Evolutionary conservation across 2,113 vertebrate genomes (phyloP).

Genomic region (Oostethus manadensis): DNA sequence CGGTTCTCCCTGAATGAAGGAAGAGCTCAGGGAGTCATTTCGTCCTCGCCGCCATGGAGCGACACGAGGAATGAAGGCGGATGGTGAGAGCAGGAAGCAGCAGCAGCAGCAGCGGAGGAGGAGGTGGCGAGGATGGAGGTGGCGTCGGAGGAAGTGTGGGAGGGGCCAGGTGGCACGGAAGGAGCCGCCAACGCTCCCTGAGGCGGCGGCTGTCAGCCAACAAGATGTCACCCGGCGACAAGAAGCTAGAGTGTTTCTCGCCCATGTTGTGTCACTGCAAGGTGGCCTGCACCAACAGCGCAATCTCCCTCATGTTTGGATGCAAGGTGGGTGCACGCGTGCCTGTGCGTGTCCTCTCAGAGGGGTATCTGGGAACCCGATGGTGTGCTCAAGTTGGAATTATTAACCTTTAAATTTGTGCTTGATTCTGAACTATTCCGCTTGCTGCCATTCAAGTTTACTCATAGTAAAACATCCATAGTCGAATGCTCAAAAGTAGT

Average conservation of each 20-base stretch:
- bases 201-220: constrained; percentile 73
- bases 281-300: constrained; percentile 84
- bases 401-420: not conserved
- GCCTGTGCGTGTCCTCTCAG: not conserved
- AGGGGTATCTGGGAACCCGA: not conserved
- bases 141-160: constrained; percentile 38
- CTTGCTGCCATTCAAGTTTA: not conserved
- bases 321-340: constrained; percentile 79
- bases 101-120: constrained; percentile 58
- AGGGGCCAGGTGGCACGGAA: constrained; percentile 38
- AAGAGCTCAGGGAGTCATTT: constrained; percentile 60
- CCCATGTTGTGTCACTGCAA: constrained; percentile 85
- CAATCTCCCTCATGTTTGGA: constrained; percentile 86
- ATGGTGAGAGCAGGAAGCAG: constrained; percentile 78
- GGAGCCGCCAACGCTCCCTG: constrained; percentile 68
- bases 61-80: constrained; percentile 77
- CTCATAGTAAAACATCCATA: no score
- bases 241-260: constrained; percentile 84
- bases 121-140: constrained; percentile 38
- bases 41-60: constrained; percentile 64
- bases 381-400: not conserved
- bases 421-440: not conserved
- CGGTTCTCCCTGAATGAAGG: constrained; percentile 68
- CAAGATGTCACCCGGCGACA: constrained; percentile 78
- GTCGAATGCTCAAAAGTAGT: no score